A percentile compares a stretch with the other conserved stretches of the same genome.
These are phyloP conservation scores for Oedothorax gibbosus DNA, from an alignment of 1,140 invertebrate genomes.

Conservation along the genomic window DNA sequence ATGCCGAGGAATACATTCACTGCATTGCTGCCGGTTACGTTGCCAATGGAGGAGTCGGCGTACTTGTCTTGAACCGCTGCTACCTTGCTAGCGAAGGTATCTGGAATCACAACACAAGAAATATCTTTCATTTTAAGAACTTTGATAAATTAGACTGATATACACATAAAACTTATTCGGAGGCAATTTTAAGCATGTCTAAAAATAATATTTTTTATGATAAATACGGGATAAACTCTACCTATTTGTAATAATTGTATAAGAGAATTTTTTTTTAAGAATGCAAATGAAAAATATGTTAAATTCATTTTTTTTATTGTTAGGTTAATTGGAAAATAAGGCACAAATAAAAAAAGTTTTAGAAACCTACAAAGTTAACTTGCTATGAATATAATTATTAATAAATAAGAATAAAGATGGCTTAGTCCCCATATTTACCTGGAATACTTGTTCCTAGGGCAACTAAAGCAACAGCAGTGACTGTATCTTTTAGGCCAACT, in stretches of 20 bases:
- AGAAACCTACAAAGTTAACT: no score
- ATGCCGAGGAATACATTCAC: conserved; percentile 88
- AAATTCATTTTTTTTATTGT: no score
- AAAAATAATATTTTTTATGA: background rate
- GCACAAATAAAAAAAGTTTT: no score
- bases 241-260: background rate
- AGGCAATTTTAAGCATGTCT: no score
- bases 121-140: no score
- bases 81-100: conserved; percentile 98
- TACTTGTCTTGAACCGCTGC: conserved; percentile 97
- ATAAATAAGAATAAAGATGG: background rate
- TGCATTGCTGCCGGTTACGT: conserved; percentile 98
- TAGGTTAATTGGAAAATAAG: no score
- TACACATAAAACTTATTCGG: no score
- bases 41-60: conserved; percentile 97
- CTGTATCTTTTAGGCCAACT: conserved; percentile 91
- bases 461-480: conserved; percentile 96
- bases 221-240: background rate
- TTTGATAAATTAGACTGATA: no score
- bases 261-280: background rate
- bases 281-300: background rate
- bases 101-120: conserved; percentile 67
- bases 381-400: background rate
- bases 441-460: conserved; percentile 88
- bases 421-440: conserved; percentile 66